These are phyloP conservation scores for Cephus pygmeus DNA, from an alignment of 2,888 invertebrate genomes.

Conservation along the genomic window DNA sequence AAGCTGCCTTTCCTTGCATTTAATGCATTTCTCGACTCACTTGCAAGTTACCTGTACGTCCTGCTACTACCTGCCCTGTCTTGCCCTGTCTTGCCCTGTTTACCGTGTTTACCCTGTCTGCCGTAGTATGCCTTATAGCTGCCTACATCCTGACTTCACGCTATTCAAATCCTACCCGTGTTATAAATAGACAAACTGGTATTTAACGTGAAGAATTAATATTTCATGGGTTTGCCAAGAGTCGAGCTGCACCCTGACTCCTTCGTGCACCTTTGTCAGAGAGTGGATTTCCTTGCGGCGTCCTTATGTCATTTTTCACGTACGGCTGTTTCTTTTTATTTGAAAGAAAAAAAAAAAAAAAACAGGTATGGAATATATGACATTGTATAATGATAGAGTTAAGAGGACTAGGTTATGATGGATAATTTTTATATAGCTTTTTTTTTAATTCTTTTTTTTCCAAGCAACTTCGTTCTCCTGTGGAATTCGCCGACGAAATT, in stretches of 20 bases:
- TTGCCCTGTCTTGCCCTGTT: not conserved
- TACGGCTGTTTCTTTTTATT: not conserved
- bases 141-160: not conserved
- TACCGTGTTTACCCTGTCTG: not conserved
- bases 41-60: not conserved
- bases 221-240: slow-evolving; percentile 27
- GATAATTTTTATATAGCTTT: not conserved
- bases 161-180: slow-evolving; percentile 23
- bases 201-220: slow-evolving; percentile 36
- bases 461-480: not conserved
- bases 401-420: not conserved
- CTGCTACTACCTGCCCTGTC: not conserved
- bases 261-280: not conserved
- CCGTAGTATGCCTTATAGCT: not conserved
- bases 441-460: too few relatives aligned
- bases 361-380: not conserved
- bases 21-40: not conserved
- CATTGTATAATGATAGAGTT: not conserved
- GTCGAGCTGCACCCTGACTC: slow-evolving; percentile 12
- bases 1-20: slow-evolving; percentile 13
- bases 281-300: not conserved
- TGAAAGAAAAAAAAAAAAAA: not conserved
- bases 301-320: not conserved
- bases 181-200: slow-evolving; percentile 47
- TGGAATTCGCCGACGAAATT: slow-evolving; percentile 2